Evolutionary conservation across 2,888 invertebrate species (phyloP).

Genomic region (Ormyrus rosae): DNA sequence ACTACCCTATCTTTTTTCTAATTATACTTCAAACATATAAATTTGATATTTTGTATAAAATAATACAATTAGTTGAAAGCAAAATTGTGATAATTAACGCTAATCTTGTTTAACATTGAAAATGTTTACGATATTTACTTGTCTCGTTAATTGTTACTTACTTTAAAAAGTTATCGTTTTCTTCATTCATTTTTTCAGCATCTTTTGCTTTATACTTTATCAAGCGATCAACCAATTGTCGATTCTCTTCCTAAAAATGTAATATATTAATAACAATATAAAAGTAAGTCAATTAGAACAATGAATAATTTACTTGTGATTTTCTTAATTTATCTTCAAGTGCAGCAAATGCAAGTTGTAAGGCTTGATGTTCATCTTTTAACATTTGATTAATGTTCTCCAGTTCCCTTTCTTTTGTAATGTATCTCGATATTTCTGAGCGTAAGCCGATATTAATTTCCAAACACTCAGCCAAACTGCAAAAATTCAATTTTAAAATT

Average conservation of each 20-base stretch:
- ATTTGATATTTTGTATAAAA: not conserved
- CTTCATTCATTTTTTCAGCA: constrained; percentile 97
- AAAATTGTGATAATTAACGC: not conserved
- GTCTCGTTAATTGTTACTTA: constrained; percentile 76
- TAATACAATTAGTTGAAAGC: constrained; percentile 25
- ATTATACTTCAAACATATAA: constrained; percentile 28
- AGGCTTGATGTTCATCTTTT: constrained; percentile 95
- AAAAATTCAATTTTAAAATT: constrained; percentile 7
- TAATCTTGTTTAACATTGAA: constrained; percentile 10
- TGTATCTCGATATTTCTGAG: constrained; percentile 85
- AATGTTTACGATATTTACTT: constrained; percentile 5
- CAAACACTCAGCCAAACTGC: constrained; percentile 83
- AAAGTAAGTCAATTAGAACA: not conserved
- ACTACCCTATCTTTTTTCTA: constrained; percentile 30
- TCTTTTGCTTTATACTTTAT: constrained; percentile 95
- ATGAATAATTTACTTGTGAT: constrained; percentile 80
- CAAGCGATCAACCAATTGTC: constrained; percentile 88
- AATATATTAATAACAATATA: constrained; percentile 34
- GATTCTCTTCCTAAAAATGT: constrained; percentile 86
- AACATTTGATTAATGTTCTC: constrained; percentile 91
- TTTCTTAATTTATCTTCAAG: constrained; percentile 93
- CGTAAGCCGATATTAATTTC: constrained; percentile 82
- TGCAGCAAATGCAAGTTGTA: constrained; percentile 92
- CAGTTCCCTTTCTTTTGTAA: constrained; percentile 84
- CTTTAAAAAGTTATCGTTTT: constrained; percentile 95